These are phyloP conservation scores for Fragariocoptes setiger DNA, from an alignment of 1,140 invertebrate genomes.

Conservation along the genomic window DNA sequence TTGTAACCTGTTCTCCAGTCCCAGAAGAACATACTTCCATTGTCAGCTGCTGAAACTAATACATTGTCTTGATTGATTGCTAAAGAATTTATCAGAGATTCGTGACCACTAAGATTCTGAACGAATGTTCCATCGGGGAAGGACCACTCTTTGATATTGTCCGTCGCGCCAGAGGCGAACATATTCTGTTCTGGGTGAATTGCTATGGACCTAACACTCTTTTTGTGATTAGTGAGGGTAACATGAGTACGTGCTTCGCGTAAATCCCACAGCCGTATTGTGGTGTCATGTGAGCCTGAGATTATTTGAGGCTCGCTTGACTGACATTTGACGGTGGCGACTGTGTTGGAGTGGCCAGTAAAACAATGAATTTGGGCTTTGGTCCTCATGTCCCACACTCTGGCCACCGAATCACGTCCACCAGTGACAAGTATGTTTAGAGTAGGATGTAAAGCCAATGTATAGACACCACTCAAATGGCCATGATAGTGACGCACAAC, in stretches of 20 bases:
- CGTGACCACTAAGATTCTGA: slow-evolving; percentile 86
- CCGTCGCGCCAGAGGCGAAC: slow-evolving; percentile 86
- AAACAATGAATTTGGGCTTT: slow-evolving; percentile 93
- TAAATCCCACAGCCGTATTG: slow-evolving; percentile 76
- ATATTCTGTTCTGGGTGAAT: slow-evolving; percentile 74
- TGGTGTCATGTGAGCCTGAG: slow-evolving; percentile 33
- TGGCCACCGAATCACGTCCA: slow-evolving; percentile 69
- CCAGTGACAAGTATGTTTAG: slow-evolving; percentile 79
- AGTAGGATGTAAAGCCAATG: slow-evolving; percentile 66
- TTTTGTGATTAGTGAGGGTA: slow-evolving; percentile 95
- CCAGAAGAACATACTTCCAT: slow-evolving; percentile 93
- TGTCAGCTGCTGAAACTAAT: slow-evolving; percentile 85
- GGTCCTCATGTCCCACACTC: slow-evolving; percentile 38
- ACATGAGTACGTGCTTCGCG: slow-evolving; percentile 72
- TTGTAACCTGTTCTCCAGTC: slow-evolving; percentile 97
- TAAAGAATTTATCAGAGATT: slow-evolving; percentile 84
- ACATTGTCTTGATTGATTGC: slow-evolving; percentile 76
- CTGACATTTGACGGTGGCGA: slow-evolving; percentile 72
- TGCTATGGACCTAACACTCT: slow-evolving; percentile 64
- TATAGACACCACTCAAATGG: slow-evolving; percentile 84
- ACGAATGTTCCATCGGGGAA: slow-evolving; percentile 93
- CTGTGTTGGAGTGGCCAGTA: slow-evolving; percentile 83
- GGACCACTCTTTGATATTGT: slow-evolving; percentile 98
- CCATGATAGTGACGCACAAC: slow-evolving; percentile 95
- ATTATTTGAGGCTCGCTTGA: slow-evolving; percentile 59